Base-by-base conservation (phyloP, 2,888 invertebrate species). In the Oscheius sp. region DNA sequence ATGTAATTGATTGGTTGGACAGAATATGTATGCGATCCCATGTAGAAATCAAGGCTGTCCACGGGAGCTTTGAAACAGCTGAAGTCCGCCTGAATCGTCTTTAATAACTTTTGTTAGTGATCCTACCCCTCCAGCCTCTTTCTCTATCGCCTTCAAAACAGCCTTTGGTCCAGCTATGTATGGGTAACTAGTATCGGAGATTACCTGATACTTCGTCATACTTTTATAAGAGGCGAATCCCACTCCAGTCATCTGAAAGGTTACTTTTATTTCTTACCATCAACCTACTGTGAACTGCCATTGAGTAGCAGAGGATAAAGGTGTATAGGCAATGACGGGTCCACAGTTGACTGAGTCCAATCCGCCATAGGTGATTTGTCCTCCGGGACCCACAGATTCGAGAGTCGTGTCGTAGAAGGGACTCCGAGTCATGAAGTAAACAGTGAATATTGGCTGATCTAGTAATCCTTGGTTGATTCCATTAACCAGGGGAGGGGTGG, bases 1-100 rank as follows among this genome's bases (percentile, higher is more conserved):
- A 51, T 51, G 30, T 51, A 51, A 20, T 51, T 51, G 30, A 51
- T 51, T 3, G 51, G 51, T n/a, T 51, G 51, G 9, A 51, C 30
- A 5, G 51, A 51, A 24, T 51, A 51, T 2, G 51, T 51, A 5
- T 51, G 3, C 30, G 51, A 8, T 5, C 51, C 51, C 12, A 51
- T 51, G 3, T 9, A 24, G n/a, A 51, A 51, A 32, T 51, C 51
- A 2, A 51, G 17, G 20, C n/a, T 51, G 30, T 2, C 51, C 6
- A 24, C 24, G 2, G 51, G 51, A 1, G 51, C 51, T 26, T 51
- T 51, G 30, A 28, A 51, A 1, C 51, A 51, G 5, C 3, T 8
- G n/a, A 51, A 51, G 51, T 26, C 26, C 8, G 30, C 28, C 45
- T 45, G 17, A 45, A 45, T 45, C 12, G 20, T 45, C 8, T 20